These are phyloP conservation scores for Microcebus jonahi DNA, from an alignment of 2,113 vertebrate genomes.

Conservation along the genomic window DNA sequence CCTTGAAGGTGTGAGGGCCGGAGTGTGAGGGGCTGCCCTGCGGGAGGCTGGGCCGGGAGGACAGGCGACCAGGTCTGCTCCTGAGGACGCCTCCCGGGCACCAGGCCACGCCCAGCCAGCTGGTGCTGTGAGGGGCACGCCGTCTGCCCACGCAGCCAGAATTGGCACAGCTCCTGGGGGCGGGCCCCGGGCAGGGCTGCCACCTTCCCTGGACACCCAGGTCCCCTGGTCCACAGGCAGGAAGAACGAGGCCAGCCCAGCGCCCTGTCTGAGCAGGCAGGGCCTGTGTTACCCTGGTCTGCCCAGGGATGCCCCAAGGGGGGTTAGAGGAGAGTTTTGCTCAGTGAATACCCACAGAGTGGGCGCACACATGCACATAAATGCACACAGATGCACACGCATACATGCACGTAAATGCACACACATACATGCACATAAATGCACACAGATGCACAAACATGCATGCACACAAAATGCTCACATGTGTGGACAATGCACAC, in stretches of 20 bases:
- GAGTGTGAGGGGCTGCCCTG: not conserved
- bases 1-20: not conserved
- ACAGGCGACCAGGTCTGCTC: not conserved
- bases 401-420: too few species aligned
- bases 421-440: too few species aligned
- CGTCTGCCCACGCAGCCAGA: not conserved
- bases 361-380: not conserved
- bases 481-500: fast-evolving
- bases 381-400: too few species aligned
- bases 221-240: not conserved
- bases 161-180: not conserved
- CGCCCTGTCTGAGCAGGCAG: fast-evolving
- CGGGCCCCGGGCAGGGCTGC: fast-evolving
- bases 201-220: fast-evolving
- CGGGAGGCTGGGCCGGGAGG: not conserved
- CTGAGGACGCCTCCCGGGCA: not conserved
- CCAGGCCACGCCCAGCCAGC: not conserved
- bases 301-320: fast-evolving
- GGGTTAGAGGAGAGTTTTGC: not conserved
- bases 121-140: not conserved
- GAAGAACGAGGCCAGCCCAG: not conserved
- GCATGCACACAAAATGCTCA: too few species aligned
- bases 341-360: not conserved
- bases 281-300: not conserved
- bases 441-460: too few species aligned